Conservation (phyloP, 1,140 invertebrate species). For the Saccostrea cuccullata region DNA sequence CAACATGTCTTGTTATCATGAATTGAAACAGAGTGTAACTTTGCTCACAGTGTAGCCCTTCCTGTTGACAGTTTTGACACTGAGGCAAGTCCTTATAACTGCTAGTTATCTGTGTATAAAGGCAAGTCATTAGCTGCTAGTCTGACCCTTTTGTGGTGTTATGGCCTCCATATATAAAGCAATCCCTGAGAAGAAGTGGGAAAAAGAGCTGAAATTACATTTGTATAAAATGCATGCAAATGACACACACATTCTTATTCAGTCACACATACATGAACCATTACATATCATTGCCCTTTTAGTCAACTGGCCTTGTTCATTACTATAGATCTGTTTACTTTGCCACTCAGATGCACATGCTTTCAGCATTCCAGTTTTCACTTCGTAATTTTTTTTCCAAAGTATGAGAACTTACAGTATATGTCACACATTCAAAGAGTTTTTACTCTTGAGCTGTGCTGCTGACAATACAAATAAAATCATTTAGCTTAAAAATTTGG, state of each 20-base stretch:
- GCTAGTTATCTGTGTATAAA: conserved; percentile 2
- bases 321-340: too few relatives aligned
- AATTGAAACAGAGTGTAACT: background rate
- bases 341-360: too few relatives aligned
- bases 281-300: background rate
- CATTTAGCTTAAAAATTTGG: too few relatives aligned
- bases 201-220: background rate
- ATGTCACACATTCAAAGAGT: too few relatives aligned
- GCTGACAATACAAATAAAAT: too few relatives aligned
- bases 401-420: too few relatives aligned
- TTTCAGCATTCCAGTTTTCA: too few relatives aligned
- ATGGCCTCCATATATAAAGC: background rate
- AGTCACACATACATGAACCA: background rate
- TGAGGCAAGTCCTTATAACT: conserved; percentile 12
- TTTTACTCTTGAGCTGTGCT: too few relatives aligned
- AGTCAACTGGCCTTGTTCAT: too few relatives aligned
- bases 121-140: conserved; percentile 21
- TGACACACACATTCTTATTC: background rate
- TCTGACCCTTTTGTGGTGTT: background rate
- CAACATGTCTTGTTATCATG: background rate
- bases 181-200: background rate
- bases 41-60: background rate
- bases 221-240: background rate
- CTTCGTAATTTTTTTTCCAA: too few relatives aligned
- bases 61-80: conserved; percentile 9